Evolutionary conservation across 1,140 invertebrate species (phyloP), one percentile per base, ranked within the genome.

Genomic region (Camponotus floridanus): DNA sequence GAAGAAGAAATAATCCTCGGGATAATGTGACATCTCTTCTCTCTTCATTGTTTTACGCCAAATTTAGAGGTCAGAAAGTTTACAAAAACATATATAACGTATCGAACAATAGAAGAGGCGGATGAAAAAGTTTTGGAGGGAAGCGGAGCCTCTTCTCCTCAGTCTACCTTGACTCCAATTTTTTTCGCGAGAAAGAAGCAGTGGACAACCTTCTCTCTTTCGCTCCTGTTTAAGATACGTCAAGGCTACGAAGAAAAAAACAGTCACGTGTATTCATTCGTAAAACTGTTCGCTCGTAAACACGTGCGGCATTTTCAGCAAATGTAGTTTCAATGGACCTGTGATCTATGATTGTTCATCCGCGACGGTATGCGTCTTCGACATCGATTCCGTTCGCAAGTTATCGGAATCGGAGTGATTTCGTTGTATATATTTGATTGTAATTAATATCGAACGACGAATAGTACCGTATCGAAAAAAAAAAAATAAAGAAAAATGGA

Each of bases 401-500:
- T 57, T 9, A 5, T 55, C 1, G 64, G 5, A 13, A 18, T 79
- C 21, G 26, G 4, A 67, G 31, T 68, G 26, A 51, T 42, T 21
- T 55, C 21, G 45, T 5, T 21, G 13, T 15, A 48, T 8, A 11
- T 5, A 26, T 18, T 55, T 9, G 64, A 8, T 15, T n/a, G 15
- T 51, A 18, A 3, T 59, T 42, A 15, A 59, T 67, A 26, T 45
- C 42, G n/a, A 9, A 33, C 36, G 36, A 42, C 48, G 36, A 73
- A 8, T 61, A 61, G 2, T 21, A 45, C 48, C 55, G 45, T 33
- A 45, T 15, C 11, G 51, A 48, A 8, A 15, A 65, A 59, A 70
- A 13, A 61, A 26, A 26, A 26, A 26, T 26, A 26, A 0, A 7
- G 15, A 67, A 91, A 92, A 85, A 96, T 96, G 95, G 94, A 95